phyloP scores from a whole-genome alignment of 2,888 invertebrate species.

The Eupsilia transversa region DNA sequence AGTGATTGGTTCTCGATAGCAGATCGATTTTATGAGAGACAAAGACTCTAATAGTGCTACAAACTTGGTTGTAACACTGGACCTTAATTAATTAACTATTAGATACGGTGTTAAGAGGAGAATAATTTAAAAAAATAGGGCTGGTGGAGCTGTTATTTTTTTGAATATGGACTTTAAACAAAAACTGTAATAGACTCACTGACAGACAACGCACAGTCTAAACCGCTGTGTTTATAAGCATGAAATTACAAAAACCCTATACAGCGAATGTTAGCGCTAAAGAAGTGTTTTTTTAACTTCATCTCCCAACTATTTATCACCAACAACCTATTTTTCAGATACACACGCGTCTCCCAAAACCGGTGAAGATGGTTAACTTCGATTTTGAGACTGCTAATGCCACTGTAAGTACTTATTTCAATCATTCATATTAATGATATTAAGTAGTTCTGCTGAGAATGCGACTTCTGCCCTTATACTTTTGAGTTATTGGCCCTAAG shows the following conservation, averaged over 20 bases:
- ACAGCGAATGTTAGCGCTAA: background rate
- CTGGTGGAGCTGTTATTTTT: background rate
- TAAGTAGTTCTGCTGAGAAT: background rate
- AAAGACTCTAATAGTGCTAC: background rate
- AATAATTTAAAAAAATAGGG: background rate
- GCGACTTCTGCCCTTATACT: background rate
- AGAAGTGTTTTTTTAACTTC: background rate
- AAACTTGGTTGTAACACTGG: background rate
- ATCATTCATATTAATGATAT: background rate
- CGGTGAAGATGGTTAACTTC: constrained; percentile 33
- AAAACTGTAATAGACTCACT: background rate
- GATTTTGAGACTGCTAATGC: constrained; percentile 35
- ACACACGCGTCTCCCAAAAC: background rate
- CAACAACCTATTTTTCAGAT: background rate
- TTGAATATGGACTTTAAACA: background rate
- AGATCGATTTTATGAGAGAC: constrained; percentile 7
- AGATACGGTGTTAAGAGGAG: background rate
- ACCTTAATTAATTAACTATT: background rate
- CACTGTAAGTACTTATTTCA: constrained; percentile 21
- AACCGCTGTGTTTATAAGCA: background rate
- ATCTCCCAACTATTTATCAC: background rate
- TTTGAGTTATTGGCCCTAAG: too few species aligned
- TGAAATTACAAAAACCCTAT: too few species aligned
- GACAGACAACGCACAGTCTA: background rate
- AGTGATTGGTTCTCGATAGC: constrained; percentile 15